Base-by-base conservation (phyloP, 2,888 invertebrate species). In the Tinea trinotella region DNA sequence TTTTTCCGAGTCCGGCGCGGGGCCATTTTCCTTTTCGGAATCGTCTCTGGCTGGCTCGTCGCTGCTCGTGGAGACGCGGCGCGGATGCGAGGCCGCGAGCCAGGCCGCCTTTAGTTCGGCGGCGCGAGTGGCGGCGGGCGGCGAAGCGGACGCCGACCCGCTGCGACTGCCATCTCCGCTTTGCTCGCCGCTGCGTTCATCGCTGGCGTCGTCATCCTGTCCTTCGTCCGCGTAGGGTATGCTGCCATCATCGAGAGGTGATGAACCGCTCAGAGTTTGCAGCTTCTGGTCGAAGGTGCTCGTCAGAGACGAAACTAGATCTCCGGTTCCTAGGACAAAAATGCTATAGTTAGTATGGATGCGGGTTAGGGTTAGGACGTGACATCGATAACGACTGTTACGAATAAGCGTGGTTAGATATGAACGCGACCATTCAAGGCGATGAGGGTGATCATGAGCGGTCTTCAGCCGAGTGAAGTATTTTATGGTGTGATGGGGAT, bases 211-310 rank as follows among this genome's bases (percentile, higher is more conserved):
- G 59, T 77, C 76, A 66, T 90, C 90, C 58, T 89, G 90, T 57
- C 89, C 88, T 74, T 91, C 91, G 73, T 91, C 92, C 61, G 89
- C 91, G 79, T 88, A 92, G 54, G 92, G 92, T 71, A 92, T 90
- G 83, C 90, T 90, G 69, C 90, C 90, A 76, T 90, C 89, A 70
- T 87, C 88, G 48, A 89, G 87, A 64, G 89, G 89, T 56, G 90
- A 89, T 56, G 91, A 88, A 80, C 90, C 91, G 70, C 92, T 89
- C 66, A 92, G 76, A 65, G 91, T 90, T 64, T 91, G 90, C 78
- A 94, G 88, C 76, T 95, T 95, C 70, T 93, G 92, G 74, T 95
- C 95, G 78, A 95, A 91, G 57, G 94, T 92, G 69, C 92, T 93
- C 63, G 94, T 95, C 71, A 96, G 90, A 64, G 92, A 92, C 60